These are phyloP conservation scores for Psammodynastes pulverulentus DNA, from an alignment of 2,113 vertebrate species.

Conservation along the genomic window DNA sequence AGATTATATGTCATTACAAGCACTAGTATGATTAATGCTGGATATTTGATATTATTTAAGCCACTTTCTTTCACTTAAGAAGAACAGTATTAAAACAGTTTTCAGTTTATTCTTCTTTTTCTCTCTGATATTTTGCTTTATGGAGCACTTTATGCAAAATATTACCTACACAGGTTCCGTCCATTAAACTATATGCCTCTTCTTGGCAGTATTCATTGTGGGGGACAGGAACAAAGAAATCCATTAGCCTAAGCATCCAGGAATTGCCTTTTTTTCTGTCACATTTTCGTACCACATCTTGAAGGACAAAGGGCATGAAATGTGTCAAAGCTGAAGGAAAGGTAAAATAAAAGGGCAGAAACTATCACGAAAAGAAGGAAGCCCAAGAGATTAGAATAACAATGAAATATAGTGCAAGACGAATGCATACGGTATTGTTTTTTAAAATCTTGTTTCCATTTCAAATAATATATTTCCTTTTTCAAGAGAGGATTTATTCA, in stretches of 20 bases:
- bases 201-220: neutral
- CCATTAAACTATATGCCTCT: neutral
- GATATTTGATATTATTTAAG: neutral
- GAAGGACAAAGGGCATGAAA: neutral
- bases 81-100: neutral
- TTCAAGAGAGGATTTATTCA: neutral
- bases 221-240: neutral
- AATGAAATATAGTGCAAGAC: neutral
- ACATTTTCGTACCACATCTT: neutral
- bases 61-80: neutral
- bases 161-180: neutral
- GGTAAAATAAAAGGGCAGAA: neutral
- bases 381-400: constrained; percentile 15
- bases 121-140: neutral
- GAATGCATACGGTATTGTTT: neutral
- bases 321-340: neutral
- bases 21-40: neutral
- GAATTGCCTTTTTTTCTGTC: neutral
- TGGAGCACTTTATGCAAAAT: neutral
- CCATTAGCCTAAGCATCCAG: neutral
- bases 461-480: neutral
- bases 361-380: neutral
- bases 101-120: neutral
- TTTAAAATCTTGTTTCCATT: neutral
- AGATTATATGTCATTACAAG: neutral